These are phyloP conservation scores for Chascanopsetta lugubris DNA, from an alignment of 2,113 vertebrate genomes.

Conservation along the genomic window DNA sequence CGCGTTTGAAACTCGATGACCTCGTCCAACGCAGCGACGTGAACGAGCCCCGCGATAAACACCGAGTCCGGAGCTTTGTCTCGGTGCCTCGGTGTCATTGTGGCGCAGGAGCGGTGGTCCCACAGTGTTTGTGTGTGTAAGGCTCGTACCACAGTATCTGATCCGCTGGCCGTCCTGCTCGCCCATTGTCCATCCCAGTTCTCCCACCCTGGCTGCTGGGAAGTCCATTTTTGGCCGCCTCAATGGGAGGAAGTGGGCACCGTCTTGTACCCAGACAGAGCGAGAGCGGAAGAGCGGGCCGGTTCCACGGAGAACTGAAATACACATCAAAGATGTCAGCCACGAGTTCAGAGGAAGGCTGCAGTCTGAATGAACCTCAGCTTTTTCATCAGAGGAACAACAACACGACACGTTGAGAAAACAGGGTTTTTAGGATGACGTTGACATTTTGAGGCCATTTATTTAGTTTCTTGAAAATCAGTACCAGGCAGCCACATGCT, in stretches of 20 bases:
- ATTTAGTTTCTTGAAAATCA: neutral
- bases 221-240: slow-evolving; percentile 69
- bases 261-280: slow-evolving; percentile 35
- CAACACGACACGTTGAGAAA: too few relatives aligned
- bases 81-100: slow-evolving; percentile 10
- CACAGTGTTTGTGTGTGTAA: slow-evolving; percentile 45
- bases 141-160: slow-evolving; percentile 29
- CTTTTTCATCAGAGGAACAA: neutral
- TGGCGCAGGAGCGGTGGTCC: slow-evolving; percentile 15
- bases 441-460: neutral
- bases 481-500: neutral
- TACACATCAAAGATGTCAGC: slow-evolving; percentile 10
- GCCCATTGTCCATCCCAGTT: slow-evolving; percentile 67
- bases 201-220: slow-evolving; percentile 62
- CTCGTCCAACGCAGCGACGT: neutral
- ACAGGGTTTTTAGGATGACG: neutral
- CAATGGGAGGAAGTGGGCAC: slow-evolving; percentile 78
- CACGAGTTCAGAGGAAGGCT: neutral
- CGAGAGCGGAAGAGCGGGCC: slow-evolving; percentile 40
- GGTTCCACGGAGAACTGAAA: slow-evolving; percentile 19
- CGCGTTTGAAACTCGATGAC: neutral
- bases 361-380: neutral
- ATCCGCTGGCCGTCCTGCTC: slow-evolving; percentile 62
- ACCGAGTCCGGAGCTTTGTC: neutral
- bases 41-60: neutral